phyloP scores from a whole-genome alignment of 2,888 invertebrate species.

The Tinea pellionella region DNA sequence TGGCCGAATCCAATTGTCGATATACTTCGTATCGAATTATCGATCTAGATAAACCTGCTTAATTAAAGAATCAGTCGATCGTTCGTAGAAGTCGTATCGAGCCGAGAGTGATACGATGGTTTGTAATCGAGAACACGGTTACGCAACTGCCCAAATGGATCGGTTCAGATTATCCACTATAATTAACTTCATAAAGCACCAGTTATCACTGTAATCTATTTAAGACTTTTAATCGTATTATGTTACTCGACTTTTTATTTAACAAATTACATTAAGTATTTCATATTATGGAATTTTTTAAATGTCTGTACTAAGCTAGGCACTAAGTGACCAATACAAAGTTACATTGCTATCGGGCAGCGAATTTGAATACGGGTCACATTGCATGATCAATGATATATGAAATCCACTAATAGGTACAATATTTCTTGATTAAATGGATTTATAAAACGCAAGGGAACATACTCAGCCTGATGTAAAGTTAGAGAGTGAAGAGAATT shows the following conservation, averaged over 20 bases:
- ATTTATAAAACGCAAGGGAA: too few species aligned
- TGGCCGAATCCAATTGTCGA: slow-evolving; percentile 37
- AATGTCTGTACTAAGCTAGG: too few species aligned
- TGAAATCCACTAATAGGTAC: too few species aligned
- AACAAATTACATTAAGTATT: not conserved
- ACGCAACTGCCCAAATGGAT: slow-evolving; percentile 55
- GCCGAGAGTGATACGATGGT: slow-evolving; percentile 38
- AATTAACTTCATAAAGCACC: slow-evolving; percentile 43
- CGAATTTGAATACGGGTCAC: too few species aligned
- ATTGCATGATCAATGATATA: too few species aligned
- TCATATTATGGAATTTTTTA: not conserved
- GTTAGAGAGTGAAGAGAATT: too few species aligned
- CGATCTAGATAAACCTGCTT: slow-evolving; percentile 51
- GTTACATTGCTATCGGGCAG: too few species aligned
- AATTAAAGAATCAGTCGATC: slow-evolving; percentile 48
- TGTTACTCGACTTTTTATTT: not conserved
- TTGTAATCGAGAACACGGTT: slow-evolving; percentile 53
- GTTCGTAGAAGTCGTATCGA: slow-evolving; percentile 26
- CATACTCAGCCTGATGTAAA: too few species aligned
- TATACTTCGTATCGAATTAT: slow-evolving; percentile 40
- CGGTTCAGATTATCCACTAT: slow-evolving; percentile 51
- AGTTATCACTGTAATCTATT: slow-evolving; percentile 5
- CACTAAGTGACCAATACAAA: too few species aligned
- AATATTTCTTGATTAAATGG: too few species aligned
- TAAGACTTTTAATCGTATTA: not conserved